A percentile compares a stretch with the other conserved stretches of the same genome.
Conservation (phyloP, 1,140 invertebrate species). For the Apis florea region DNA sequence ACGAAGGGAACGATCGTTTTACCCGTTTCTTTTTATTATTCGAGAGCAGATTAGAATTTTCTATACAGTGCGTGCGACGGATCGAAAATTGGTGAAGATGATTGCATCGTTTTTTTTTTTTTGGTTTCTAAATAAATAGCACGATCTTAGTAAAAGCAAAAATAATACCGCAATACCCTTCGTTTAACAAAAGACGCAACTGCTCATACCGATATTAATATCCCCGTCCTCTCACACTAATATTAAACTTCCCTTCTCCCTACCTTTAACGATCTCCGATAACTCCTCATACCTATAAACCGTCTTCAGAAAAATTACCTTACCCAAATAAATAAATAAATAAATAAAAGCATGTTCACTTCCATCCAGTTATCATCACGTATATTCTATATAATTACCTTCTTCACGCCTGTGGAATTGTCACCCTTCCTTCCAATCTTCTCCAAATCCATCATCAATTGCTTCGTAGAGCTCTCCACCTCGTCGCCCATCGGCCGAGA, state of each 20-base stretch:
- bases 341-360: too few species aligned
- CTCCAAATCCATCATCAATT: constrained; percentile 22
- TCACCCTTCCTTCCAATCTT: constrained; percentile 38
- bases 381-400: constrained; percentile 54
- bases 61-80: too few species aligned
- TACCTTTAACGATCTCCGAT: constrained; percentile 21
- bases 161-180: neutral
- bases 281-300: neutral
- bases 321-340: neutral
- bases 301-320: neutral
- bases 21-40: neutral
- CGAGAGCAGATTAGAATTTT: too few species aligned
- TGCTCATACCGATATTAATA: constrained; percentile 20
- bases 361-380: too few species aligned
- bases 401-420: constrained; percentile 30
- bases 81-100: neutral
- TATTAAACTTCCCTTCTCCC: constrained; percentile 16
- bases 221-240: constrained; percentile 2
- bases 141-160: neutral
- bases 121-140: neutral
- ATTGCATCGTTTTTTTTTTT: neutral
- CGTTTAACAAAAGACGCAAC: neutral
- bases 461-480: constrained; percentile 16
- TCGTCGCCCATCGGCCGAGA: constrained; percentile 7
- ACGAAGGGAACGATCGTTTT: neutral